phyloP scores from a whole-genome alignment of 2,797 vertebrate genomes.

The Lepilemur septentrionalis region DNA sequence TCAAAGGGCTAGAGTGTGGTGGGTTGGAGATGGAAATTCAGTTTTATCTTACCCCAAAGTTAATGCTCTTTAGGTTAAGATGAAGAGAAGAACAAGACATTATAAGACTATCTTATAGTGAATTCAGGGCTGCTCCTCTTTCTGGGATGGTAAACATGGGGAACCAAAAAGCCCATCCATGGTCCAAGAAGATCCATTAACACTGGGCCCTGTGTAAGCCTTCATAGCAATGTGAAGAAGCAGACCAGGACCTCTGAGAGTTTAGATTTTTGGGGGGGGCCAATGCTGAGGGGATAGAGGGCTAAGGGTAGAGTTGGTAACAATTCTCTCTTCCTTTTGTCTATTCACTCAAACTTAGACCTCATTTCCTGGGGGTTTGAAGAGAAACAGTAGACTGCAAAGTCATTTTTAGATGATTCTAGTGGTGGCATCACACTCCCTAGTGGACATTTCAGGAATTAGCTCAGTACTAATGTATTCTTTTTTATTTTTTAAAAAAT shows the following conservation, averaged over 20 bases:
- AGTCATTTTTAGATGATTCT: background rate
- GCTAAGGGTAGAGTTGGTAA: background rate
- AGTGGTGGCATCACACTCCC: background rate
- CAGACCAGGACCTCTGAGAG: background rate
- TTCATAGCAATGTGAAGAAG: background rate
- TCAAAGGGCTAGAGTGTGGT: background rate
- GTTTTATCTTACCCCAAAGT: background rate
- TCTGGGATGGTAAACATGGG: background rate
- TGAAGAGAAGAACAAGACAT: background rate
- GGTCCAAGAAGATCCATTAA: conserved; percentile 12
- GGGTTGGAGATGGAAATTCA: background rate
- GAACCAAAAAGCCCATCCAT: background rate
- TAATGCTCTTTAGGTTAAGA: conserved; percentile 8
- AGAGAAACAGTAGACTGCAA: background rate
- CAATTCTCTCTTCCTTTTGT: background rate
- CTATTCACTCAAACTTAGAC: background rate
- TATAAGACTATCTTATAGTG: background rate
- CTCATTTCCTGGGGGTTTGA: background rate
- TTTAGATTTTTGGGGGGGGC: background rate
- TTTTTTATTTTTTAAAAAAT: background rate
- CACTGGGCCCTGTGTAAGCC: background rate
- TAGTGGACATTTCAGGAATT: conserved; percentile 28
- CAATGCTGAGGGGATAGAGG: background rate
- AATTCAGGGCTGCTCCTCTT: background rate
- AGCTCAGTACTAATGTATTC: background rate